A percentile compares a stretch with the other conserved stretches of the same genome.
phyloP scores from a whole-genome alignment of 2,888 invertebrate species.

The Zeuzera pyrina region DNA sequence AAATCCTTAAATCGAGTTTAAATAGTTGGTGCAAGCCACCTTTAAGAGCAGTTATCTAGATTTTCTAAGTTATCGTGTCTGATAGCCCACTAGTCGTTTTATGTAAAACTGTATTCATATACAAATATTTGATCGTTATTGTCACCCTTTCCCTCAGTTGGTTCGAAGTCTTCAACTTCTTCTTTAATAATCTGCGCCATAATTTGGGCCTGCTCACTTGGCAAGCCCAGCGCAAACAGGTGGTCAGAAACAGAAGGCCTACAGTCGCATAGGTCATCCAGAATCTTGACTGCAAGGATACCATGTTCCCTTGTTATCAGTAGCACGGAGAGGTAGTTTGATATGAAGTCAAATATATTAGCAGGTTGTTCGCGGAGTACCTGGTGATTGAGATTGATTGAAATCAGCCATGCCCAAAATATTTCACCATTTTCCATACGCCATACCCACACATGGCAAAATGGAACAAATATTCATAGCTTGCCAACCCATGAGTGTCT shows the following conservation, averaged over 20 bases:
- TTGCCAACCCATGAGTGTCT: no score
- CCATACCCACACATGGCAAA: no score
- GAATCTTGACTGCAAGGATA: constrained; percentile 46
- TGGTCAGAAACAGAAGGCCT: constrained; percentile 48
- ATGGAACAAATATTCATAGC: no score
- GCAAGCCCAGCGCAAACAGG: constrained; percentile 37
- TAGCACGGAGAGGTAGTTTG: constrained; percentile 81
- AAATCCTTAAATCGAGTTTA: no score
- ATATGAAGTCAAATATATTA: constrained; percentile 77
- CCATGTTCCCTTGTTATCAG: constrained; percentile 78
- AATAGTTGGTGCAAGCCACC: no score
- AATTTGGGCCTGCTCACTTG: constrained; percentile 19
- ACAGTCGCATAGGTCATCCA: constrained; percentile 62
- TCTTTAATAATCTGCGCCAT: constrained; percentile 46
- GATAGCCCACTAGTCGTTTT: no score
- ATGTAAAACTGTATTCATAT: no score
- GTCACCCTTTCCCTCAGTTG: constrained; percentile 41
- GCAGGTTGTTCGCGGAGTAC: constrained; percentile 79
- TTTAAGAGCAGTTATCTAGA: no score
- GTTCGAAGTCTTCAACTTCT: constrained; percentile 37
- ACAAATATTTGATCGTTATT: neutral
- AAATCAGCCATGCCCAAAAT: no score
- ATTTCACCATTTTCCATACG: no score
- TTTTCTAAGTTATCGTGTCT: no score
- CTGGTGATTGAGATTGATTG: no score